Evolutionary conservation across 2,797 vertebrate species (phyloP), one percentile per base, ranked within the genome.

Genomic region (Acanthis flammea): DNA sequence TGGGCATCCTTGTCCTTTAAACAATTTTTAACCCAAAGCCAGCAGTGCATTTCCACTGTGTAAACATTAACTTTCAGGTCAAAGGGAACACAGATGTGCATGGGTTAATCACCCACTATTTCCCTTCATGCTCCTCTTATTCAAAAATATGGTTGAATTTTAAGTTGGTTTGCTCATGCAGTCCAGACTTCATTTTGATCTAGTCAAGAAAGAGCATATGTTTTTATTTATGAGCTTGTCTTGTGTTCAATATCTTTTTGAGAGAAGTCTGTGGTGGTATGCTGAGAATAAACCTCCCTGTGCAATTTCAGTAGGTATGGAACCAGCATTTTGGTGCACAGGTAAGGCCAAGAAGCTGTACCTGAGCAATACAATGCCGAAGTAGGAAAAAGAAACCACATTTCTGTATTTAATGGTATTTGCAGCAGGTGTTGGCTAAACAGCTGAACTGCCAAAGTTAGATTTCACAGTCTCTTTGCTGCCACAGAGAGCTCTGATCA

Each of bases 21-120:
- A 78, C 68, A 91, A 96, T 92, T 76, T 96, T 96, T 95, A 95
- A 96, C 85, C 76, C 62, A 88, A 60, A 88, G 54, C 27, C 82
- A 90, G 73, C 51, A 68, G 54, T 19, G 30, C 27, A 50, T 90
- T 91, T 91, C 51, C 54, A 81, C 70, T 88, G 24, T 60, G 75
- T 73, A 93, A 95, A 94, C 0, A 19, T 92, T 92, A 92, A 80
- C 91, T 73, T 88, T 75, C 51, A 63, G 94, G 94, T 92, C 94
- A 94, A 91, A 90, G 87, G 70, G 47, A 86, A 89, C 0, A 0
- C 9, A 91, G 61, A 71, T 25, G 67, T 14, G 21, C 53, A 54
- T 10, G 62, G 53, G 67, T 83, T 92, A 93, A 91, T 62, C 51
- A 61, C 75, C 51, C 51, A 21, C 78, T 48, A 6, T 66, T 83